Evolutionary conservation across 2,797 vertebrate species (phyloP), one percentile per base, ranked within the genome.

Genomic region (Melanitta fusca): DNA sequence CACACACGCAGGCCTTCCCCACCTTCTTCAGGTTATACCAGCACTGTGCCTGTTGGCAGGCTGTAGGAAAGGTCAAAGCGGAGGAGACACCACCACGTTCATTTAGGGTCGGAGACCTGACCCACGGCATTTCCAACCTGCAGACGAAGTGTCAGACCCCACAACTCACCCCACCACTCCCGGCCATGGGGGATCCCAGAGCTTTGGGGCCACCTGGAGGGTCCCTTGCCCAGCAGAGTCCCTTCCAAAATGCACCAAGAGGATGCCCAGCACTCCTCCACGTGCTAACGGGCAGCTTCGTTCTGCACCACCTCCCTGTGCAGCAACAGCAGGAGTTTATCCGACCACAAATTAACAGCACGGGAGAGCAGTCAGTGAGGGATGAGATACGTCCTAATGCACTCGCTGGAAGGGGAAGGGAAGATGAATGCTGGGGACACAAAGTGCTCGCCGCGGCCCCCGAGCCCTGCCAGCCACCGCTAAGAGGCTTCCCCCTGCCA

Each of bases 211-310:
- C 77, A 80, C 60, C 80, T 70, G 43, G 14, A 78, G 13, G 17
- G 14, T 45, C 21, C 18, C 21, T 41, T 61, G 38, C 8, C 32
- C 34, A 79, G 21, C n/a, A 5, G 32, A 41, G 49, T 65, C 77
- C 27, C 41, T 66, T 21, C 43, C 51, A 15, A 43, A 8, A 10
- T 5, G 28, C 30, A 32, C 13, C 8, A 4, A 39, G 0, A 66
- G 32, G 4, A 36, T 38, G 30, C 15, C n/a, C 95, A 41, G 12
- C 2, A 15, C 89, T 96, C 71, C 89, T 96, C 66, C 91, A 69
- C 11, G 75, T 96, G 96, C 94, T 97, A 91, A 96, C 95, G 95
- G 98, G 95, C 49, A 85, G 96, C 94, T 97, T 97, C 98, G 96
- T 96, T 97, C 97, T 92, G 96, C 94, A 92, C 82, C 97, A 95